phyloP scores from a whole-genome alignment of 92 coral and sea anemone species.

The Bergia sp. region DNA sequence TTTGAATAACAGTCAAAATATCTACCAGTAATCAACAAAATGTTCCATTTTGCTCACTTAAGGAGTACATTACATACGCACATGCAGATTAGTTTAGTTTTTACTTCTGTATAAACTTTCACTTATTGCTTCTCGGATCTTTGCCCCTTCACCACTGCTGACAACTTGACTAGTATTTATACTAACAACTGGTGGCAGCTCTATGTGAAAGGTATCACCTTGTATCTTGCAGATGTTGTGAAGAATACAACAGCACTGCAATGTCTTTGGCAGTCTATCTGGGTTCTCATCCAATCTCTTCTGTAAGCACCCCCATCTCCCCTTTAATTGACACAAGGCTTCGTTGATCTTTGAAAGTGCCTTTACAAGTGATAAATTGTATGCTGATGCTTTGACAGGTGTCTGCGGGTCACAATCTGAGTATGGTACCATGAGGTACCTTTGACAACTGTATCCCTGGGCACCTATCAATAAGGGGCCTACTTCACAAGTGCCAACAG shows the following conservation, averaged over 20 bases:
- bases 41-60: too few relatives aligned
- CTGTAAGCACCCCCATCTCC: slow-evolving; percentile 20
- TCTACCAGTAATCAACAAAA: too few relatives aligned
- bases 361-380: slow-evolving; percentile 7
- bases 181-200: not conserved
- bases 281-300: slow-evolving; percentile 13
- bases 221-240: slow-evolving; percentile 18
- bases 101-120: not conserved
- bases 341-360: not conserved
- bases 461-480: slow-evolving; percentile 20
- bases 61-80: too few relatives aligned
- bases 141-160: slow-evolving; percentile 6
- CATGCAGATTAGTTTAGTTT: not conserved
- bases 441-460: slow-evolving; percentile 8
- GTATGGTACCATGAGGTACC: slow-evolving; percentile 12
- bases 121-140: slow-evolving; percentile 1
- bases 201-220: not conserved
- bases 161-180: not conserved
- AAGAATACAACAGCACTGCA: slow-evolving; percentile 18
- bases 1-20: too few relatives aligned
- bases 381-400: slow-evolving; percentile 11
- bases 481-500: slow-evolving; percentile 11
- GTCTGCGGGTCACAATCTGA: slow-evolving; percentile 15
- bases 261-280: slow-evolving; percentile 6
- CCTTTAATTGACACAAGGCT: slow-evolving; percentile 18